These are phyloP conservation scores for Drosophila ambigua DNA, from an alignment of 1,140 invertebrate species.

Conservation along the genomic window DNA sequence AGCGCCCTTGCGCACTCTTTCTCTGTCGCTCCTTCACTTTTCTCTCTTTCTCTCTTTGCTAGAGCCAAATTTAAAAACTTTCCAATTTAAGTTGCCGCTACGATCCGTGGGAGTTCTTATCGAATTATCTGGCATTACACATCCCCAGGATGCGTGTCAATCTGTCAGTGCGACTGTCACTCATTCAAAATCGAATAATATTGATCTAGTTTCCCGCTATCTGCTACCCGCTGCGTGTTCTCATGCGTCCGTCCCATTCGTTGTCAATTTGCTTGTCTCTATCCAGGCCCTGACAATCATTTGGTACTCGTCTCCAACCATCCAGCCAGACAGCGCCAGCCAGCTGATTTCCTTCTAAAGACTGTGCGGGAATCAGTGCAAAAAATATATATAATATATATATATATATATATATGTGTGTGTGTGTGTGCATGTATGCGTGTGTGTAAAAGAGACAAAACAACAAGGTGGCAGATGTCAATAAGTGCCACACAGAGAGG, in stretches of 20 bases:
- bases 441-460: conserved; percentile 32
- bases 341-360: conserved; percentile 70
- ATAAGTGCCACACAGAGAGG: conserved; percentile 62
- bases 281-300: conserved; percentile 71
- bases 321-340: conserved; percentile 1
- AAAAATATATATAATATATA: conserved; percentile 48
- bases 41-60: too few relatives aligned
- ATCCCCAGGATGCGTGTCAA: conserved; percentile 39
- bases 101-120: conserved; percentile 44
- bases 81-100: conserved; percentile 37
- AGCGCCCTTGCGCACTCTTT: neutral
- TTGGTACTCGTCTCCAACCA: conserved; percentile 33
- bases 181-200: conserved; percentile 70
- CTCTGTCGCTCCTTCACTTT: neutral
- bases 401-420: conserved; percentile 24
- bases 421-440: neutral
- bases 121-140: conserved; percentile 44
- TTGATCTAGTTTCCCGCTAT: conserved; percentile 62
- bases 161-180: conserved; percentile 45
- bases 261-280: conserved; percentile 67
- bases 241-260: conserved; percentile 54
- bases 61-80: conserved; percentile 19
- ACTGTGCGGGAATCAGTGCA: conserved; percentile 43
- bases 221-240: conserved; percentile 24
- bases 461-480: conserved; percentile 73